Evolutionary conservation across 2,888 invertebrate genomes (phyloP), one percentile per base, ranked within the genome.

Genomic region (Ichneumoninae sp.): DNA sequence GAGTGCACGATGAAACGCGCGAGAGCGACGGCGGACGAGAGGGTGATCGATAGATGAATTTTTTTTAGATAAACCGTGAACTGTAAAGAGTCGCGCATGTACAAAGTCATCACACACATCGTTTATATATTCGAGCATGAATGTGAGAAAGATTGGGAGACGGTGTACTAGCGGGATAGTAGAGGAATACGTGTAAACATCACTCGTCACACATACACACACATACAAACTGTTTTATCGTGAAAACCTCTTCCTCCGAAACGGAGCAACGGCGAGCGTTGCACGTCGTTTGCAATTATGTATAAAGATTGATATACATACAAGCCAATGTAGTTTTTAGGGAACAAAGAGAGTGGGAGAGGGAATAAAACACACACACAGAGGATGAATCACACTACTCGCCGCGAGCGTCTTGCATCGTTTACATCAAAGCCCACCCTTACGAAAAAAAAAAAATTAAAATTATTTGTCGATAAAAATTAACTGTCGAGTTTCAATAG

Each of bases 281-380:
- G 68, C 70, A 77, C 87, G 83, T 85, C 83, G 76, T 86, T 80
- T 82, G 86, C 82, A 60, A 85, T 85, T 83, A 80, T 79, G 81
- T 88, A 85, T 87, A 87, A 88, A 85, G 77, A 86, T 81, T 60
- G 78, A 87, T 87, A 88, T 87, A 87, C 81, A 88, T 88, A 88
- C 76, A 85, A 88, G 87, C 88, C 87, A 88, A 88, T 87, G 85
- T 89, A 88, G 86, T 87, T 88, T 84, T 69, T 88, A 85, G 85
- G 78, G 80, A 68, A 79, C 79, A 82, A 76, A 85, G 47, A 78
- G 60, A 76, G 65, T 84, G 50, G 50, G 71, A 80, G 26, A 68
- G 74, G 76, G 65, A 78, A 50, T 76, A 77, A 83, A 40, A 36
- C n/a, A 73, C 52, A 81, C 22, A 22, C 22, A 44, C 65, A 36